Evolutionary conservation across 1,140 invertebrate species (phyloP).

Genomic region (Drosophila rufa): DNA sequence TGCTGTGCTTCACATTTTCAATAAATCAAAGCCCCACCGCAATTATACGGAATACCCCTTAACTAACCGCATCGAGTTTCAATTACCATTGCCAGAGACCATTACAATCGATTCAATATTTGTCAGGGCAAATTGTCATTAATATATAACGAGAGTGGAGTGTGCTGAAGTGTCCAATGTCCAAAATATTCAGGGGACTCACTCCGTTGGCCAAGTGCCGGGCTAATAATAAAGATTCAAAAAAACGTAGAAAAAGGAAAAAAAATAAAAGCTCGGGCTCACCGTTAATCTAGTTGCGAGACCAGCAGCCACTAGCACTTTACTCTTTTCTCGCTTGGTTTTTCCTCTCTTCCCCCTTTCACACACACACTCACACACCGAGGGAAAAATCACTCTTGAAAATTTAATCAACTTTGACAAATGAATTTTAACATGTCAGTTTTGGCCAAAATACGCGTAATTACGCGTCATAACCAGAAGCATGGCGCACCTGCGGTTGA

Average conservation of each 20-base stretch:
- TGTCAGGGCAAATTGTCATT: slow-evolving; percentile 60
- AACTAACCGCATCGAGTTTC: slow-evolving; percentile 49
- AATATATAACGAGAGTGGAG: slow-evolving; percentile 46
- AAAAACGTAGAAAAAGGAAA: slow-evolving; percentile 15
- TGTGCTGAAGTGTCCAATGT: slow-evolving; percentile 23
- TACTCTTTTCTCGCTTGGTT: slow-evolving; percentile 34
- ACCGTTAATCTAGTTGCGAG: slow-evolving; percentile 75
- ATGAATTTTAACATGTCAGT: slow-evolving; percentile 8
- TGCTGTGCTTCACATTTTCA: slow-evolving; percentile 24
- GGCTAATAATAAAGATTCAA: slow-evolving; percentile 75
- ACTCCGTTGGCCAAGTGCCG: slow-evolving; percentile 43
- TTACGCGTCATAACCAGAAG: slow-evolving; percentile 1
- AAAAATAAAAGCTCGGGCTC: slow-evolving; percentile 59
- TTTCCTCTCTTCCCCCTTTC: background rate
- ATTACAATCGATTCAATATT: slow-evolving; percentile 64
- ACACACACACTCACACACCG: slow-evolving; percentile 1
- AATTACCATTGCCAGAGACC: slow-evolving; percentile 56
- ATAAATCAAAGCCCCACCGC: slow-evolving; percentile 30
- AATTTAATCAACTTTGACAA: slow-evolving; percentile 8
- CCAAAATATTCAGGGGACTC: slow-evolving; percentile 15
- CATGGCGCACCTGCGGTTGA: background rate
- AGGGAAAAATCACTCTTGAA: slow-evolving; percentile 10
- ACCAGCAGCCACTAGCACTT: slow-evolving; percentile 47
- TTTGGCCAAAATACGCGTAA: slow-evolving; percentile 3
- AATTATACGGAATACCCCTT: slow-evolving; percentile 40